These are phyloP conservation scores for Parascotia fuliginaria DNA, from an alignment of 2,888 invertebrate genomes.

Conservation along the genomic window DNA sequence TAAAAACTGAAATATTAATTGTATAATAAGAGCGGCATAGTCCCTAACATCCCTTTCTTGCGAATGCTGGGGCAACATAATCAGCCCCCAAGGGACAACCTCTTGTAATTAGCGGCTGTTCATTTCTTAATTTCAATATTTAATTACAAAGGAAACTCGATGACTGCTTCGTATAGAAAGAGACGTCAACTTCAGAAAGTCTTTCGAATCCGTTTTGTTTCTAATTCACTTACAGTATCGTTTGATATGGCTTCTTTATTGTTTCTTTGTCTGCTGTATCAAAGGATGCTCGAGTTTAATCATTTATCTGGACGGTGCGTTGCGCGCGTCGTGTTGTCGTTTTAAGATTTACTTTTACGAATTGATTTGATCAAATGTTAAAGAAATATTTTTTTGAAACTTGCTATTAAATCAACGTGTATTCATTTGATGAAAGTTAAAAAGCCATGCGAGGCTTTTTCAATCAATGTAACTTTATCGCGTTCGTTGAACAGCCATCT, in stretches of 20 bases:
- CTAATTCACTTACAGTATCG: constrained; percentile 69
- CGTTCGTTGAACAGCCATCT: constrained; percentile 64
- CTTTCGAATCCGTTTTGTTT: constrained; percentile 75
- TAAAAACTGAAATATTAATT: constrained; percentile 80
- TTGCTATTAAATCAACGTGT: constrained; percentile 10
- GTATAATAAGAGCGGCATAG: constrained; percentile 69
- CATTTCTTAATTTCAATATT: constrained; percentile 87
- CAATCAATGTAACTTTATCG: constrained; percentile 72
- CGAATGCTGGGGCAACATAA: constrained; percentile 77
- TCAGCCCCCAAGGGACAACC: constrained; percentile 85
- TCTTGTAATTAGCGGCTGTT: constrained; percentile 86
- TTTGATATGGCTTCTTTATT: constrained; percentile 70
- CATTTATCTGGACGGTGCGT: constrained; percentile 33
- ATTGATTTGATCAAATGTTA: constrained; percentile 23
- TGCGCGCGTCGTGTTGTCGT: no score
- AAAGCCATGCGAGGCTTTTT: constrained; percentile 24
- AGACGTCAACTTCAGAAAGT: constrained; percentile 85
- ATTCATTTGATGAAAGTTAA: constrained; percentile 23
- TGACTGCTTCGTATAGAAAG: constrained; percentile 75
- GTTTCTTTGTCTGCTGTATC: constrained; percentile 70
- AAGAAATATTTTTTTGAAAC: constrained; percentile 8
- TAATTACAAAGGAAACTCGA: constrained; percentile 87
- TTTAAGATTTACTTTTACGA: constrained; percentile 30
- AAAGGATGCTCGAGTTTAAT: constrained; percentile 63
- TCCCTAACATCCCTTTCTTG: constrained; percentile 76